A percentile compares a stretch with the other conserved stretches of the same genome.
Conservation (phyloP, 1,140 invertebrate species). For the Callitettix versicolor region DNA sequence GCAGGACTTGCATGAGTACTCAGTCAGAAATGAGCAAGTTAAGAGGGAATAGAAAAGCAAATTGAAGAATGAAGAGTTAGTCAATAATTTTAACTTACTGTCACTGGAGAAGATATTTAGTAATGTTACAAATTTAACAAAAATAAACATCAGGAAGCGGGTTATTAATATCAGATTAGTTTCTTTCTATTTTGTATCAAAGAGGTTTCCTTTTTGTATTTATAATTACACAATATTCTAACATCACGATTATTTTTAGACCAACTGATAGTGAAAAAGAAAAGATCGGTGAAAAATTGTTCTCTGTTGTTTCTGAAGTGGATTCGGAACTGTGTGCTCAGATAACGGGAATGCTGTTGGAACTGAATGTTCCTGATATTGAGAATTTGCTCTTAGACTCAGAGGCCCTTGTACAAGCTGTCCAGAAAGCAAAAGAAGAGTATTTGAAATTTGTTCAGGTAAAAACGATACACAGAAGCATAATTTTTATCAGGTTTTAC, state of each 20-base stretch:
- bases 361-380: slow-evolving; percentile 18
- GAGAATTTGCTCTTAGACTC: slow-evolving; percentile 15
- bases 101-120: slow-evolving; percentile 1
- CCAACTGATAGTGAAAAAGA: slow-evolving; percentile 13
- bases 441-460: slow-evolving; percentile 16
- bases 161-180: too few species aligned
- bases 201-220: too few species aligned
- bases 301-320: slow-evolving; percentile 9
- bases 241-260: too few species aligned
- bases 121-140: too few species aligned
- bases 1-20: slow-evolving; percentile 34
- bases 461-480: too few species aligned
- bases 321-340: slow-evolving; percentile 22
- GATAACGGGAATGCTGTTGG: slow-evolving; percentile 24
- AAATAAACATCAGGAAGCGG: too few species aligned
- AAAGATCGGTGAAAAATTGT: slow-evolving; percentile 21
- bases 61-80: neutral
- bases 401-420: slow-evolving; percentile 14
- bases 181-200: too few species aligned
- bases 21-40: neutral
- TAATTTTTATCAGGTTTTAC: neutral
- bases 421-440: slow-evolving; percentile 21
- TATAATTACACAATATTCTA: too few species aligned
- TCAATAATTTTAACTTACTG: slow-evolving; percentile 3
- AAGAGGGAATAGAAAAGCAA: neutral